phyloP scores from a whole-genome alignment of 2,797 vertebrate genomes.

The Pseudotriccus pelzelni region DNA sequence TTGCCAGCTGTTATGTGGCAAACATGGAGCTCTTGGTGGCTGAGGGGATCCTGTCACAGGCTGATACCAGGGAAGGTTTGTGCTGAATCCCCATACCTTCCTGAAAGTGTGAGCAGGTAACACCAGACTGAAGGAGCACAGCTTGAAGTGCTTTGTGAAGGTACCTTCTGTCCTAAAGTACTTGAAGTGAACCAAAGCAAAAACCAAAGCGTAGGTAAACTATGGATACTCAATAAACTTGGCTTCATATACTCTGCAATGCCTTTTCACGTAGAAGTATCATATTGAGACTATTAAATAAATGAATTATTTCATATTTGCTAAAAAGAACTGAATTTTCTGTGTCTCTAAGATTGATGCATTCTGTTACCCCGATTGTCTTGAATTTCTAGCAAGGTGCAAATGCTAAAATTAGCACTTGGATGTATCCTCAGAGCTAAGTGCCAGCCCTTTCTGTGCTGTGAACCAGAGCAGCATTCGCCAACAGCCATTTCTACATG shows the following conservation, averaged over 20 bases:
- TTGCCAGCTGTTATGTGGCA: not conserved
- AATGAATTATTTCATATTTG: not conserved
- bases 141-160: not conserved
- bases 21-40: not conserved
- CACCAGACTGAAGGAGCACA: not conserved
- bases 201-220: not conserved
- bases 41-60: not conserved
- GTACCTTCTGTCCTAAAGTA: not conserved
- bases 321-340: not conserved
- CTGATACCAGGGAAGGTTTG: not conserved
- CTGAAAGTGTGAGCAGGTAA: not conserved
- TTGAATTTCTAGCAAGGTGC: not conserved
- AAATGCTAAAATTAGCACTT: not conserved
- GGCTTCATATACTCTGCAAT: not conserved
- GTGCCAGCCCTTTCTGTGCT: not conserved
- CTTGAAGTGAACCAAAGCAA: not conserved
- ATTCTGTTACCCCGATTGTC: not conserved
- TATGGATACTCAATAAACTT: not conserved
- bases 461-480: not conserved
- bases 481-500: not conserved
- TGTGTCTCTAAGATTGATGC: not conserved
- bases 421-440: not conserved
- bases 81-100: accelerated
- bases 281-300: not conserved
- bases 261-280: not conserved